Evolutionary conservation across 2,797 vertebrate genomes (phyloP), one percentile per base, ranked within the genome.

Genomic region (Vipera latastei): DNA sequence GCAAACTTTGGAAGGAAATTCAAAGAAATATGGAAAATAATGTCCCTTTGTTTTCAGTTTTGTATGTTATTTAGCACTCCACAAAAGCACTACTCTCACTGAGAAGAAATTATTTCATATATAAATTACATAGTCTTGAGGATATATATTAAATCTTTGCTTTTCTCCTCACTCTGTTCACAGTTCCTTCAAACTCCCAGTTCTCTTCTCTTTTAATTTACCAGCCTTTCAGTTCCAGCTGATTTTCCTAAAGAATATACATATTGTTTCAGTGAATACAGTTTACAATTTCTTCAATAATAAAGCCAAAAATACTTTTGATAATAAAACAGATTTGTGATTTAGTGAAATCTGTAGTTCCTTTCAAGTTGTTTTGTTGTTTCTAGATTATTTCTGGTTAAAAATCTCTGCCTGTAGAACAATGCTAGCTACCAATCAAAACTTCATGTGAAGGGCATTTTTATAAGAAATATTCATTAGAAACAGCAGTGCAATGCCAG

Each of bases 341-440:
- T 87, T 94, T 93, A 94, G 63, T 83, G 92, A n/a, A 11, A 38
- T 91, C 93, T 93, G 65, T 87, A 78, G 32, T 16, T 85, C 59
- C 14, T 56, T 92, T 88, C 65, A n/a, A 22, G 22, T 0, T 55
- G 1, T 13, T 28, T 25, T 61, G 69, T 61, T 26, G 4, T 90
- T 57, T 91, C 38, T 14, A 78, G 53, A 94, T 25, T 4, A 0
- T 12, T 6, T 0, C 0, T 2, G 2, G 69, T 93, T 90, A 32
- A 93, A 86, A 2, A 89, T 61, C 73, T 89, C 51, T 1, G 25
- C 25, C 92, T 22, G 56, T n/a, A 93, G 26, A 63, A 48, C 59
- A 89, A 91, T 4, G 88, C 48, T 89, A 94, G 26, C 55, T 91
- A 55, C 38, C 32, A 91, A 89, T 0, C 91, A 26, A 89, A 86